Conservation (phyloP, 1,140 invertebrate genomes). For the Lycorma delicatula region DNA sequence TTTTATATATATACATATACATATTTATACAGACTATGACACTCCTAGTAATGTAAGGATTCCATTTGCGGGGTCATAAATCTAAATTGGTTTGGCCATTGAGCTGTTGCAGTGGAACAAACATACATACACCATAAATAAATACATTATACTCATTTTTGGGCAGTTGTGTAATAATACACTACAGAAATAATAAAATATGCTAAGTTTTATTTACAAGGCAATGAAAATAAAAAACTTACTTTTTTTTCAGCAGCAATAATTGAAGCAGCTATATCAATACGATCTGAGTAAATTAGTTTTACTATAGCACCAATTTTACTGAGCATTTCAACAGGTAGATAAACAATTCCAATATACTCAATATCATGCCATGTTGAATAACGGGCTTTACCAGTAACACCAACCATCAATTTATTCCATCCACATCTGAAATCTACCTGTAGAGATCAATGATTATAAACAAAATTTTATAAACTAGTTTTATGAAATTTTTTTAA, state of each 20-base stretch:
- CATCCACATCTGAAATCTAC: constrained; percentile 62
- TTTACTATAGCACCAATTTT: constrained; percentile 64
- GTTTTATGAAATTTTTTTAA: background rate
- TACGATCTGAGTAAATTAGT: constrained; percentile 48
- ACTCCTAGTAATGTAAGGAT: no score
- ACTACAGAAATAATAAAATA: no score
- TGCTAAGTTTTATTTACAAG: no score
- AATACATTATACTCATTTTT: no score
- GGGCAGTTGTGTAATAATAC: no score
- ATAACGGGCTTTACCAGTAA: constrained; percentile 41
- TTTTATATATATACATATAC: no score
- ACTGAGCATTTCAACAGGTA: constrained; percentile 60
- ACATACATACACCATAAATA: no score
- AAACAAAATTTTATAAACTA: background rate
- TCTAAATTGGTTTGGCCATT: no score
- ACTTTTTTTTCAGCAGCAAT: constrained; percentile 55
- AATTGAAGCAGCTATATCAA: constrained; percentile 51
- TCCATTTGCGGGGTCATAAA: no score
- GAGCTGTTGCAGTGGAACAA: no score
- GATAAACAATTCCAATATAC: constrained; percentile 65
- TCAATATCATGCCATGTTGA: constrained; percentile 48
- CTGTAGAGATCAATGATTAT: constrained; percentile 32
- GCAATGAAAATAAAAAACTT: constrained; percentile 28
- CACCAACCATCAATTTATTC: constrained; percentile 62
- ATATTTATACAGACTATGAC: no score